Evolutionary conservation across 2,113 vertebrate species (phyloP).

Genomic region (Camelus bactrianus): DNA sequence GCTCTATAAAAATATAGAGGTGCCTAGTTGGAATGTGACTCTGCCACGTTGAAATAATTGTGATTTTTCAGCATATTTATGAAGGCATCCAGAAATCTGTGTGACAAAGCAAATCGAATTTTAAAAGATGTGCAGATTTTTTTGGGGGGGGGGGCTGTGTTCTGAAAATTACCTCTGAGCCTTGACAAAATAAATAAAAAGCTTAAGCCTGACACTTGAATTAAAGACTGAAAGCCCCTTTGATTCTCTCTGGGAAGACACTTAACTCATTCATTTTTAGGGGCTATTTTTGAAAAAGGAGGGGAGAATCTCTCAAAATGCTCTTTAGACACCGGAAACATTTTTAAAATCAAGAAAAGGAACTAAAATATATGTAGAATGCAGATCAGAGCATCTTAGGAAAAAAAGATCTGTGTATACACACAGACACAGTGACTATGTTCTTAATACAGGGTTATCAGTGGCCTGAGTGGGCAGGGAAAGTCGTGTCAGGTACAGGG

Average conservation of each 20-base stretch:
- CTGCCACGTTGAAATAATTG: conserved; percentile 65
- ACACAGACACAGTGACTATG: background rate
- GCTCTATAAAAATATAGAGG: conserved; percentile 73
- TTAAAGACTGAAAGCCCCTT: conserved; percentile 78
- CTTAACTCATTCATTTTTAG: conserved; percentile 81
- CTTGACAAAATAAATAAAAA: conserved; percentile 79
- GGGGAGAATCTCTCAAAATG: conserved; percentile 65
- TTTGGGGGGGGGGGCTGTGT: conserved; percentile 54
- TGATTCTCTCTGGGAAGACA: conserved; percentile 79
- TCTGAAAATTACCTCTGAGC: conserved; percentile 73
- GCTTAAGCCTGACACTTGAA: conserved; percentile 73
- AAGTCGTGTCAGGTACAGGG: conserved; percentile 67
- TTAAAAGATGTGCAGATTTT: conserved; percentile 64
- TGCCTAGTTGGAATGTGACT: conserved; percentile 10
- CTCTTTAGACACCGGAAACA: conserved; percentile 79
- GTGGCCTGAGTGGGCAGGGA: conserved; percentile 71
- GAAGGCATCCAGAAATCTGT: conserved; percentile 61
- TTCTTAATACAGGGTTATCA: background rate
- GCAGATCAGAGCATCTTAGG: conserved; percentile 23
- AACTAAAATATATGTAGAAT: conserved; percentile 62
- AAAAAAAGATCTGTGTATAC: background rate
- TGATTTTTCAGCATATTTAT: conserved; percentile 18
- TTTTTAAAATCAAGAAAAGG: conserved; percentile 77
- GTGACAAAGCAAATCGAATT: conserved; percentile 74
- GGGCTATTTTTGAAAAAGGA: conserved; percentile 79